A percentile compares a stretch with the other conserved stretches of the same genome.
Evolutionary conservation across 2,797 vertebrate genomes (phyloP).

Genomic region (Propithecus deckenii): DNA sequence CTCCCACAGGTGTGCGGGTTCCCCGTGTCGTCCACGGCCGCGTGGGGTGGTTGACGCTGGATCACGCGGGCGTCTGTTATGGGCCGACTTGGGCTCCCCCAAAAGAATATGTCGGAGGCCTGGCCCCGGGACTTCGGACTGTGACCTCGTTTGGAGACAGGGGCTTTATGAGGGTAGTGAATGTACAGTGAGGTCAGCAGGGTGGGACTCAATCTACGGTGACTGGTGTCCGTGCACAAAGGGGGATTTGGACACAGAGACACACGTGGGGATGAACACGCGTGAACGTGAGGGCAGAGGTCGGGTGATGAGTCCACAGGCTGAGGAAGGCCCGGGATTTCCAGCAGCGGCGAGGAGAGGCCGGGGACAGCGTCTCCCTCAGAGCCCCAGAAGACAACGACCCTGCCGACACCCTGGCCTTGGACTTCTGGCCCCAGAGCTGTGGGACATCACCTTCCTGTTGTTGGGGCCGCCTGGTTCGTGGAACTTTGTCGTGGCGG

Average conservation of each 20-base stretch:
- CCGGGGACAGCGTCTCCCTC: fast-evolving
- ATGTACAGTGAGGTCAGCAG: too few species aligned
- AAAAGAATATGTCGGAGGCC: not conserved
- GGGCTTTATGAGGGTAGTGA: too few species aligned
- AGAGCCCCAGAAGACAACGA: too few species aligned
- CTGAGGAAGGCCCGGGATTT: fast-evolving
- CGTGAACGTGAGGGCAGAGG: fast-evolving
- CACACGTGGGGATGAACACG: fast-evolving
- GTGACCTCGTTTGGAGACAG: not conserved
- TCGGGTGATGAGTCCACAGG: fast-evolving
- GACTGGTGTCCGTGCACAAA: not conserved
- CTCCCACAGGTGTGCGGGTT: not conserved
- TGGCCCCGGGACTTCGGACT: not conserved
- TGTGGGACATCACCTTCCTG: fast-evolving
- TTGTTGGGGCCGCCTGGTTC: not conserved
- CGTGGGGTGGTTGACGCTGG: not conserved
- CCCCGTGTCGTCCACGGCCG: not conserved
- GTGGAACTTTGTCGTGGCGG: not conserved
- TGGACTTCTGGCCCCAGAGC: not conserved
- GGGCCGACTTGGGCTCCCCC: not conserved
- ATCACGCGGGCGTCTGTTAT: not conserved
- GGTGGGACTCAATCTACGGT: not conserved
- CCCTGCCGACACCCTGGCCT: not conserved
- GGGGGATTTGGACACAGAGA: not conserved
- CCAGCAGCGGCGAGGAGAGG: fast-evolving